Evolutionary conservation across 2,797 vertebrate genomes (phyloP), one percentile per base, ranked within the genome.

Genomic region (Anguilla pacifica): DNA sequence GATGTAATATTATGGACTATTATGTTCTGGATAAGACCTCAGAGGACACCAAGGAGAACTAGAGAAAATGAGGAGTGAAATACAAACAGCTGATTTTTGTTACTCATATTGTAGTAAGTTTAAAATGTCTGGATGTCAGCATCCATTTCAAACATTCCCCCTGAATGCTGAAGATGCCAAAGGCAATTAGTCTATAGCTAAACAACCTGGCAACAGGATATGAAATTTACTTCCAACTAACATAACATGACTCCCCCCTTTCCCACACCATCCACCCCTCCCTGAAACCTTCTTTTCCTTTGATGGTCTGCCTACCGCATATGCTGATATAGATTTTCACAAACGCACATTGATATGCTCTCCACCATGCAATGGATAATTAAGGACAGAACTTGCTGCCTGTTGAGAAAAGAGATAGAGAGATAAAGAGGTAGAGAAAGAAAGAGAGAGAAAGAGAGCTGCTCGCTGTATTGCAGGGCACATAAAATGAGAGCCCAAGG

Each of bases 401-500:
- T 6, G 64, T 67, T n/a, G 22, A 35, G 67, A 1, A 31, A 17
- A 13, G 10, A 28, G 7, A n/a, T 25, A 31, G 72, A 89, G 87
- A 77, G 85, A 87, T 83, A 79, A 57, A 77, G 82, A 90, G 88
- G 86, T 89, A 64, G 67, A 31, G 28, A 31, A 25, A 72, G 67
- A 72, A 3, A 72, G 67, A 72, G 79, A 88, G 86, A 79, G 85
- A 88, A 85, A 81, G 61, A 84, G 79, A 90, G 89, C 87, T 89
- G 89, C 87, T 89, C 72, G 88, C 91, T 90, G 89, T 91, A 87
- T 53, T 0, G 87, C 88, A 64, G 83, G 51, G 64, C 86, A 85
- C 79, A 90, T 89, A 88, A 49, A 85, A 22, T 91, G 83, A 88
- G 55, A 88, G 39, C 81, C 57, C 35, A 9, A 57, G 39, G 55